Base-by-base conservation (phyloP, 1,140 invertebrate genomes). In the Neodiprion virginianus region DNA sequence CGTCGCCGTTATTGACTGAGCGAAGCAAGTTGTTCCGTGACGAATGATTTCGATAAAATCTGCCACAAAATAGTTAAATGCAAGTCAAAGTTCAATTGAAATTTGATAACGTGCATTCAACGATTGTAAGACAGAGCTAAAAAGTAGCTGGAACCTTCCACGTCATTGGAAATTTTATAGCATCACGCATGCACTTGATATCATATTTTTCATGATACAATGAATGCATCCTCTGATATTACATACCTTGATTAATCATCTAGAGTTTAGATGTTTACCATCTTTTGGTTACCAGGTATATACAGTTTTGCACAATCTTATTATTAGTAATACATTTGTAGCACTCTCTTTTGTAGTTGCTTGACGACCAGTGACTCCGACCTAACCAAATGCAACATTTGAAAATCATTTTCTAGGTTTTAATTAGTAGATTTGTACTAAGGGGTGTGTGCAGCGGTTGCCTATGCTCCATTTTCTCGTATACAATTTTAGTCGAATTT, bases 291-390 rank as follows among this genome's bases (percentile, higher is more conserved):
- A 72, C 69, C 23, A 11, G 72, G 75, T 79, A 81, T 81, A 76
- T 81, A 81, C 77, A 81, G 77, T 50, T 77, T 66, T 78, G 79
- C 76, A 81, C 11, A 14, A 65, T 53, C 67, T 71, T 73, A 53
- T 48, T 17, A 21, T 71, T 72, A 49, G 61, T 67, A 76, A 75
- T 73, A 53, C 73, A 72, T 68, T 40, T 72, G 67, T 40, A 76
- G 61, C 67, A 75, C 69, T 73, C n/a, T 50, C 48, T 49, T 71
- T 71, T 23, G 70, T 50, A 17, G 10, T 47, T 17, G 12, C 48
- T 40, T 40, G 12, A n/a, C 12, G 14, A 69, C 2, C 28, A 14
- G 12, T 12, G 14, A 69, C 12, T 40, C 12, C 12, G 28, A 12
- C 14, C 8, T 2, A 69, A 17, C 12, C 68, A 69, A 12, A 47